Base-by-base conservation (phyloP, 2,113 vertebrate genomes). In the Sylvietta virens region DNA sequence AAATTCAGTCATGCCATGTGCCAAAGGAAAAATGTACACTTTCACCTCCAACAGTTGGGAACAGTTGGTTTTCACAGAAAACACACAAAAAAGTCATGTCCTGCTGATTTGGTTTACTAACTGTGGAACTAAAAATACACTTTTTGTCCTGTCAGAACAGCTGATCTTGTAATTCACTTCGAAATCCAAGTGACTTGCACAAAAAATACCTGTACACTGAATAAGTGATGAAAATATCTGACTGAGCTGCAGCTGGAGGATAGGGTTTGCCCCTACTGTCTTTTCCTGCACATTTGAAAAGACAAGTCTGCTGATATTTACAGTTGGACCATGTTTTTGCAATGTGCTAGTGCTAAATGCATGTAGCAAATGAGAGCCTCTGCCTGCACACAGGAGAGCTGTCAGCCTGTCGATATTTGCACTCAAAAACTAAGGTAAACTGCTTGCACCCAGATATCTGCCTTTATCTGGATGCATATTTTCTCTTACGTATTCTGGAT, bases 31-130 rank as follows among this genome's bases (percentile, higher is more conserved):
- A 92, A 89, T 69, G 65, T 76, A 88, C 73, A 65, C 76, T 92
- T 94, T 95, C 90, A 89, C 69, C 73, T 88, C 77, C 70, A 71
- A 37, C 83, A 71, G 37, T 27, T 37, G 21, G 33, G 44, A 93
- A 81, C 40, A 65, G 79, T 83, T 62, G 62, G 23, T 70, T 94
- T 96, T 88, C 76, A 78, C 37, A 78, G 54, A 73, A 39, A 90
- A 84, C 64, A 83, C 2, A 2, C 26, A 83, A 78, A 80, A 80
- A 93, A 86, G 10, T 60, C 76, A 64, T 88, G 80, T 71, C 88
- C 86, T 83, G 60, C 44, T 93, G 93, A 93, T 93, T 86, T 90
- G 51, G 50, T 92, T 93, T 94, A 93, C 95, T 92, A 93, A 90
- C 71, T 27, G 50, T 39, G 31, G 54, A 90, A 80, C 62, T 88